Percentiles rank a stretch among this genome's conserved stretches.
These are phyloP conservation scores for Drosophila pachea DNA, from an alignment of 1,140 invertebrate genomes.

Conservation along the genomic window DNA sequence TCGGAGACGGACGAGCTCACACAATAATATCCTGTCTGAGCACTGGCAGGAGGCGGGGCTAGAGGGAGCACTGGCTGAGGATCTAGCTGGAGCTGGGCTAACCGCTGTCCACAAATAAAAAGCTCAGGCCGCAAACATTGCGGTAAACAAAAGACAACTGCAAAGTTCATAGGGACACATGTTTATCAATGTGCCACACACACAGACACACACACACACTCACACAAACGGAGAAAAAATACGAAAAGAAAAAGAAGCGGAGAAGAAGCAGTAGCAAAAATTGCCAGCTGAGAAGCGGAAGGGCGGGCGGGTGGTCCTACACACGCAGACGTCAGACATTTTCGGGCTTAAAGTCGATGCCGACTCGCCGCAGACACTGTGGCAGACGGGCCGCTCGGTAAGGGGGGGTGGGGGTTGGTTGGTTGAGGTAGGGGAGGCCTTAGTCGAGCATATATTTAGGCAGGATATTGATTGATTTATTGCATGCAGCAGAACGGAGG, in stretches of 20 bases:
- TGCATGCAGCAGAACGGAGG: constrained; percentile 35
- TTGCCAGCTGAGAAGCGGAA: constrained; percentile 38
- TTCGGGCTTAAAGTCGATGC: constrained; percentile 37
- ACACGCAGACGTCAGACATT: constrained; percentile 41
- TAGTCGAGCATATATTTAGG: constrained; percentile 42
- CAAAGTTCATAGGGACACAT: constrained; percentile 47
- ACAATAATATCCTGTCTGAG: constrained; percentile 48
- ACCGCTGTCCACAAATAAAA: constrained; percentile 44
- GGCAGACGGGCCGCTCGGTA: constrained; percentile 17
- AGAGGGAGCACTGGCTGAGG: constrained; percentile 27
- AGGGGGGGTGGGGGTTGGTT: neutral
- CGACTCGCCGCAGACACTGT: constrained; percentile 22
- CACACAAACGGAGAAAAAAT: constrained; percentile 21
- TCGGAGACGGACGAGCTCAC: neutral
- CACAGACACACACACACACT: constrained; percentile 16
- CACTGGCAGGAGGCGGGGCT: constrained; percentile 31
- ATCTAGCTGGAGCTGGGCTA: constrained; percentile 24
- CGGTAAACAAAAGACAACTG: constrained; percentile 52
- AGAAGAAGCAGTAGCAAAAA: constrained; percentile 3
- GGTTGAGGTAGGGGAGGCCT: neutral
- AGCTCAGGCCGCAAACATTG: constrained; percentile 40
- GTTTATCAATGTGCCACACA: constrained; percentile 49
- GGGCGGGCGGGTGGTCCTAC: constrained; percentile 28
- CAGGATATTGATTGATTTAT: constrained; percentile 61
- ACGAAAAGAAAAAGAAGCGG: constrained; percentile 3